Evolutionary conservation across 2,797 vertebrate species (phyloP).

Genomic region (Alauda arvensis): DNA sequence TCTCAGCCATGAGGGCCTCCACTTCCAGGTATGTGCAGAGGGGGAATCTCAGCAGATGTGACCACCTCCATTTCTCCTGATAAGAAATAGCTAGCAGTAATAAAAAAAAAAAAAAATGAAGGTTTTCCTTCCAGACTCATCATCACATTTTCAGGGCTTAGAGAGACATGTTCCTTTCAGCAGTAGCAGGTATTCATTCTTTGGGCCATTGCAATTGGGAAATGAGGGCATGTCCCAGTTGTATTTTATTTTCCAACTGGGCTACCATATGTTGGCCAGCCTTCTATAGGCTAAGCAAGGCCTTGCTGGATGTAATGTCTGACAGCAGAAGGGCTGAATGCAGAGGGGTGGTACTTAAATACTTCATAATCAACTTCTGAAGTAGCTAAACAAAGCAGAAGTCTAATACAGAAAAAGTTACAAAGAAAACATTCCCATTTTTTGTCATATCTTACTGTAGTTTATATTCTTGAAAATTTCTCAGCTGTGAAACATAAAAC

Average conservation of each 20-base stretch:
- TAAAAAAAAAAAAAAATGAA: not conserved
- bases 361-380: not conserved
- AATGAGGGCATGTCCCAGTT: accelerated
- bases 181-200: not conserved
- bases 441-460: not conserved
- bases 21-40: not conserved
- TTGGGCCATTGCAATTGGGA: not conserved
- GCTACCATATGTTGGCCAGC: not conserved
- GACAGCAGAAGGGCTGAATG: not conserved
- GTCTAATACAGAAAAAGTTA: not conserved
- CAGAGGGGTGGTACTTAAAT: not conserved
- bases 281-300: not conserved
- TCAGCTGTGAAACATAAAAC: not conserved
- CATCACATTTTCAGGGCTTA: not conserved
- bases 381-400: not conserved
- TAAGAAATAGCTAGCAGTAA: not conserved
- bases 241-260: not conserved
- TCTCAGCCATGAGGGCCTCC: accelerated
- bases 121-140: not conserved
- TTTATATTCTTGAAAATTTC: not conserved
- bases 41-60: accelerated
- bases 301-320: not conserved
- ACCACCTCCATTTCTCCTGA: accelerated
- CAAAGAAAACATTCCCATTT: not conserved
- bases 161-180: not conserved